phyloP scores from a whole-genome alignment of 2,888 invertebrate species.

The Calliphora vomitoria region DNA sequence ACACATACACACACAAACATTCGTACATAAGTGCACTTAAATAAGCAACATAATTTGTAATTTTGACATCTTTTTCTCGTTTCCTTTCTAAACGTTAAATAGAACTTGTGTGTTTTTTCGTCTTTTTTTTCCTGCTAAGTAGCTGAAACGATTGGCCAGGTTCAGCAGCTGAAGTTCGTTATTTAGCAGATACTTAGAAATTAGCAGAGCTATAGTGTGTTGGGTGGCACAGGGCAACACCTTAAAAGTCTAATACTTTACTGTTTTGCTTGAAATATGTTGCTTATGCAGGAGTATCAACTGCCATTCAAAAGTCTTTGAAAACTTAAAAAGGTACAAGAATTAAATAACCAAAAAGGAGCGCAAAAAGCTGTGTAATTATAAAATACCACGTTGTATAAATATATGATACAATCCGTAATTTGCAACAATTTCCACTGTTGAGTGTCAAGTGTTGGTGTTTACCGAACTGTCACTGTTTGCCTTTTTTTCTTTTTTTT shows the following conservation, averaged over 20 bases:
- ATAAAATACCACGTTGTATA: background rate
- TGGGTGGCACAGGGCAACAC: background rate
- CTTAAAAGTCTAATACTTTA: background rate
- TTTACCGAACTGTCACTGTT: background rate
- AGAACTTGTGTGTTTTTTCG: slow-evolving; percentile 26
- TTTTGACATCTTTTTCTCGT: slow-evolving; percentile 49
- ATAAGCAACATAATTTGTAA: slow-evolving; percentile 59
- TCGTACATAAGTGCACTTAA: slow-evolving; percentile 45
- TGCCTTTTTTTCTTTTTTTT: too few relatives aligned
- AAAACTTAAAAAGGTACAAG: slow-evolving; percentile 1
- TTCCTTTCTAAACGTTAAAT: slow-evolving; percentile 2
- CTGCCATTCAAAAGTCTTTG: background rate
- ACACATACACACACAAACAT: slow-evolving; percentile 29
- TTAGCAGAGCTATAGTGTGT: slow-evolving; percentile 9
- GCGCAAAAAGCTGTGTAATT: background rate
- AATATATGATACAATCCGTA: slow-evolving; percentile 22
- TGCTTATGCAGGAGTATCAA: background rate
- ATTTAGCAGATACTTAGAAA: slow-evolving; percentile 37
- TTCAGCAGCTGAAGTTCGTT: slow-evolving; percentile 22
- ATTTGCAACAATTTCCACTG: background rate
- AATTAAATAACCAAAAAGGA: background rate
- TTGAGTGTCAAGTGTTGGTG: background rate
- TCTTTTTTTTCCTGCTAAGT: background rate
- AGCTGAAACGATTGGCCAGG: slow-evolving; percentile 33
- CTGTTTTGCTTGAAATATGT: background rate